Evolutionary conservation across 2,113 vertebrate genomes (phyloP).

Genomic region (Caranx melampygus): DNA sequence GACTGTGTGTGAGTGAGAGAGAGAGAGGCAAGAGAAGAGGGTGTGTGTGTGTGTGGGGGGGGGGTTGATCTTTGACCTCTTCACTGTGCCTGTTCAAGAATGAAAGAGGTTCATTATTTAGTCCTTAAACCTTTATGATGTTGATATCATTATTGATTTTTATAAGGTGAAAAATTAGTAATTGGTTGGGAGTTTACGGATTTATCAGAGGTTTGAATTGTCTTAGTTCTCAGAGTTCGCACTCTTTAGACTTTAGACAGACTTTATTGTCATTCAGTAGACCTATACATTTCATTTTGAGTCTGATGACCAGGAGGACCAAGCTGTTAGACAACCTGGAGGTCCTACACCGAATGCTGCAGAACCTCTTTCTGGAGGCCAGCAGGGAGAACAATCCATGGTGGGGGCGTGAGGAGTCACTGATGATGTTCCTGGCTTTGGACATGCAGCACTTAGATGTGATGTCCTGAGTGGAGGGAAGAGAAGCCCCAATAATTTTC

Average conservation of each 20-base stretch:
- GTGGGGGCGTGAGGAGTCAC: neutral
- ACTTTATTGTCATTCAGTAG: too few species aligned
- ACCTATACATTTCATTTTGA: neutral
- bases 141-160: too few species aligned
- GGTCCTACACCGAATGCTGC: neutral
- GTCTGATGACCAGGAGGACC: too few species aligned
- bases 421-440: neutral
- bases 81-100: neutral
- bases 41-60: slow-evolving; percentile 3
- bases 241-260: too few species aligned
- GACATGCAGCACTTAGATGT: too few species aligned
- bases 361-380: neutral
- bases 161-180: too few species aligned
- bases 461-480: neutral
- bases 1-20: slow-evolving; percentile 13
- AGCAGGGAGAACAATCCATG: neutral
- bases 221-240: too few species aligned
- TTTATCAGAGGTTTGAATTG: too few species aligned
- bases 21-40: neutral
- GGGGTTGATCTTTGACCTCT: slow-evolving; percentile 48
- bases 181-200: too few species aligned
- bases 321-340: too few species aligned
- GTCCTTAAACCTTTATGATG: too few species aligned
- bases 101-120: too few species aligned
- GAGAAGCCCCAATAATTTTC: neutral